Conservation (phyloP, 1,140 invertebrate species). For the Coboldia fuscipes region DNA sequence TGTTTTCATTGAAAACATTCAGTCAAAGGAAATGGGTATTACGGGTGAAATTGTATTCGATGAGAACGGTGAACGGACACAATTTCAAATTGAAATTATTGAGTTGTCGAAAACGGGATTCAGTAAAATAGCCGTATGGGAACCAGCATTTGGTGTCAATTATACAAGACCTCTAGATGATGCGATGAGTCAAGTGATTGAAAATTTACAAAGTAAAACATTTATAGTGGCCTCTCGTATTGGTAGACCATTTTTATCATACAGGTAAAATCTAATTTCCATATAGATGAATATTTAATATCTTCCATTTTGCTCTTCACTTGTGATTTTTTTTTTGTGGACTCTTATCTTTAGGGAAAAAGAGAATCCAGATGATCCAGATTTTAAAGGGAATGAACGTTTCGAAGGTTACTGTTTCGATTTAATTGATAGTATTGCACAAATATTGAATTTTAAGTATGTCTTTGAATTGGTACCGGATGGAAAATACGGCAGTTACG, state of each 20-base stretch:
- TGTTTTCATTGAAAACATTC: background rate
- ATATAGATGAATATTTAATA: too few relatives aligned
- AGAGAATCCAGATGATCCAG: conserved; percentile 9
- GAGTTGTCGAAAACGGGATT: conserved; percentile 36
- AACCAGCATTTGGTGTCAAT: conserved; percentile 23
- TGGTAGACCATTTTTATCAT: conserved; percentile 58
- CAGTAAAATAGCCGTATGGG: conserved; percentile 39
- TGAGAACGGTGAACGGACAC: conserved; percentile 39
- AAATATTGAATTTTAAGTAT: conserved; percentile 54
- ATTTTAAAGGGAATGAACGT: conserved; percentile 27
- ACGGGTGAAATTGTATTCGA: conserved; percentile 63
- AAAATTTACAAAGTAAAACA: conserved; percentile 31
- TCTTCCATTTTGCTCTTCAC: too few relatives aligned
- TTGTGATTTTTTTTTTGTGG: conserved; percentile 1
- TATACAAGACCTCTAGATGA: conserved; percentile 21
- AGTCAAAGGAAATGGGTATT: conserved; percentile 37
- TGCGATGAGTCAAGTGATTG: conserved; percentile 23
- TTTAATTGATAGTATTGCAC: conserved; percentile 51
- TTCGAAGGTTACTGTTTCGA: conserved; percentile 67
- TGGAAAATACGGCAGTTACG: conserved; percentile 45
- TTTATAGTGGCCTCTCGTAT: conserved; percentile 33
- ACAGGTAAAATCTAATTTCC: too few relatives aligned
- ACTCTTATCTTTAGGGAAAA: too few relatives aligned
- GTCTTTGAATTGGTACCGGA: conserved; percentile 46
- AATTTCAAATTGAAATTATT: conserved; percentile 56